Evolutionary conservation across 1,140 invertebrate genomes (phyloP), one percentile per base, ranked within the genome.

Genomic region (Oedothorax gibbosus): DNA sequence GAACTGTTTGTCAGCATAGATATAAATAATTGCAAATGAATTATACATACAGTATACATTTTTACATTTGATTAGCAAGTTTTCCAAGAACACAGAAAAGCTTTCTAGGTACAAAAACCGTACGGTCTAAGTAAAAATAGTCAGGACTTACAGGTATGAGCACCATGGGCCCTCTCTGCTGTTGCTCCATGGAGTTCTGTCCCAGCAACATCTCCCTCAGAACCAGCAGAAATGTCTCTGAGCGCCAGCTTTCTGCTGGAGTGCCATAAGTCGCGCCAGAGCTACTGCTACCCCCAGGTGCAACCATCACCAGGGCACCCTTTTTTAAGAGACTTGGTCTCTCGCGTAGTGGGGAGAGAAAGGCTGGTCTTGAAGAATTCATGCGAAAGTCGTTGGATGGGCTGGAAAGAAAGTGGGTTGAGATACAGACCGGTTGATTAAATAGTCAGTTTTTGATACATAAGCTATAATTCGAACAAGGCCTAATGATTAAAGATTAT

Each of bases 191-290:
- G n/a, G 78, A 79, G 56, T 84, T 91, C 89, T 91, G 94, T 89
- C 94, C 94, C 87, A 97, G 90, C 95, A 96, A 97, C 88, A 96
- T 93, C 88, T 97, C 95, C 65, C 94, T 92, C 87, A 96, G 94
- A 80, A 96, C 93, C 89, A 95, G 93, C 60, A 96, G 89, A 51
- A 96, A 92, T 2, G 93, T 94, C 90, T 96, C 95, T 20, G 94
- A 95, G 72, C 95, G 90, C 95, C 95, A 96, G 21, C 94, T 92
- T 90, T 95, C 87, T 21, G 92, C 62, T 20, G 60, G 60, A 60
- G 65, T 80, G 2, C 20, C 57, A 5, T 60, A 53, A 57, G 71
- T 64, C 66, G 68, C 62, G 75, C 54, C 56, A 7, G 81, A 56
- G 18, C 71, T 56, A 11, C 68, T 56, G 14, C 71, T 75, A 56